Evolutionary conservation across 2,888 invertebrate species (phyloP), one percentile per base, ranked within the genome.

Genomic region (Drosophila rellima): DNA sequence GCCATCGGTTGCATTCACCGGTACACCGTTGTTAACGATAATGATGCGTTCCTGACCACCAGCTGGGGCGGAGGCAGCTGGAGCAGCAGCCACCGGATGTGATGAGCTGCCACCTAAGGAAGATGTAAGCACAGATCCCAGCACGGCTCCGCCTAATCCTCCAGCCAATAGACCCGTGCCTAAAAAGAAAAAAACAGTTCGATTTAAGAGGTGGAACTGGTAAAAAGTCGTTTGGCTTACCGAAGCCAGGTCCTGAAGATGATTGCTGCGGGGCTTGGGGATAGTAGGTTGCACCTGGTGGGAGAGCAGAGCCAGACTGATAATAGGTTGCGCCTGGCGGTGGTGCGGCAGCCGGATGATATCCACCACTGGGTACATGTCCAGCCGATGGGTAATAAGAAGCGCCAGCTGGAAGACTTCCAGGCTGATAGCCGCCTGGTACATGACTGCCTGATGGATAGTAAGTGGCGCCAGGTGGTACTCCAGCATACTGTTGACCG

Each of bases 11-110:
- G 81, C 79, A 35, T 84, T 87, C 10, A 87, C 82, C 29, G 90
- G 88, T 40, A 88, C 90, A 18, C 92, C 92, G 51, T 92, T 92
- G 62, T 92, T 92, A 17, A 92, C 92, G 15, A 92, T 92, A 3
- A 92, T 91, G n/a, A 92, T 90, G 37, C 90, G 91, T 39, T 82
- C 89, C 72, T 90, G 91, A 11, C 85, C 88, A 45, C 68, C 81
- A 26, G 83, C 75, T 15, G 76, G 74, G 31, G 51, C 37, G 31
- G 51, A 23, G 11, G 55, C 42, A 8, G 80, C 82, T 31, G 83
- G 80, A 18, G 90, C 87, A 3, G 88, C 80, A 29, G 80, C 74
- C 23, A 69, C 74, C 0, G 89, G 82, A 17, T 85, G 84, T 40
- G 88, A 84, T 1, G 84, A 88, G 18, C 82, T 80, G 35, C 81